Conservation (phyloP, 2,113 vertebrate genomes). For the Phocoena sinus region DNA sequence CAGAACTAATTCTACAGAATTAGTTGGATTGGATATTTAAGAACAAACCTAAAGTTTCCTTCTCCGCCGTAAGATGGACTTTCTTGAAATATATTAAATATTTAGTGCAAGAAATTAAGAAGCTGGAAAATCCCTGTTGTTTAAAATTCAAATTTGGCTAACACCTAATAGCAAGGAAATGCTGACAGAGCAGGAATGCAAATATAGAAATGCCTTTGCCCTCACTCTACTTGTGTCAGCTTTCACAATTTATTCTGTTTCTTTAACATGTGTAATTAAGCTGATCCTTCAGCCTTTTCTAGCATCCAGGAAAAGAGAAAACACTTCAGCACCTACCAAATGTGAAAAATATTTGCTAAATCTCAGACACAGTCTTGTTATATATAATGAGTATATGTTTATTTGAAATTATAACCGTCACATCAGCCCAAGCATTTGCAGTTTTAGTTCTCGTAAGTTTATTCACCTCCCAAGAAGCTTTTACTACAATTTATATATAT, state of each 20-base stretch:
- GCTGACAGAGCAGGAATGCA: slow-evolving; percentile 17
- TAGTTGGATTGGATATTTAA: slow-evolving; percentile 52
- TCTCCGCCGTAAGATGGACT: slow-evolving; percentile 11
- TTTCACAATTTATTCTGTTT: slow-evolving; percentile 59
- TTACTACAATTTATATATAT: slow-evolving; percentile 12
- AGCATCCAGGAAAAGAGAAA: slow-evolving; percentile 58
- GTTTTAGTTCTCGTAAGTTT: not conserved
- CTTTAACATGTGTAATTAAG: slow-evolving; percentile 29
- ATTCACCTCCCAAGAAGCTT: not conserved
- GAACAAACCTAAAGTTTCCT: slow-evolving; percentile 14
- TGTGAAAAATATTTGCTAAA: slow-evolving; percentile 53
- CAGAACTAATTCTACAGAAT: not conserved
- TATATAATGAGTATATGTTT: not conserved
- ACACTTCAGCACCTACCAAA: slow-evolving; percentile 37
- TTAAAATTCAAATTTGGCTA: slow-evolving; percentile 59
- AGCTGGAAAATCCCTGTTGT: slow-evolving; percentile 26
- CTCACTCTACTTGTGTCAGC: slow-evolving; percentile 41
- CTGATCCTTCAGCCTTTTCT: slow-evolving; percentile 37
- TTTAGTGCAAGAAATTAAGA: slow-evolving; percentile 50
- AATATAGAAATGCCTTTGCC: slow-evolving; percentile 52
- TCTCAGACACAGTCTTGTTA: not conserved
- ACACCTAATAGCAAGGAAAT: slow-evolving; percentile 43
- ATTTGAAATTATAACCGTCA: slow-evolving; percentile 26
- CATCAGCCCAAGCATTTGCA: not conserved
- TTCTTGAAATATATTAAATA: slow-evolving; percentile 40